phyloP scores from a whole-genome alignment of 1,140 invertebrate species.

The Oscheius sp. region DNA sequence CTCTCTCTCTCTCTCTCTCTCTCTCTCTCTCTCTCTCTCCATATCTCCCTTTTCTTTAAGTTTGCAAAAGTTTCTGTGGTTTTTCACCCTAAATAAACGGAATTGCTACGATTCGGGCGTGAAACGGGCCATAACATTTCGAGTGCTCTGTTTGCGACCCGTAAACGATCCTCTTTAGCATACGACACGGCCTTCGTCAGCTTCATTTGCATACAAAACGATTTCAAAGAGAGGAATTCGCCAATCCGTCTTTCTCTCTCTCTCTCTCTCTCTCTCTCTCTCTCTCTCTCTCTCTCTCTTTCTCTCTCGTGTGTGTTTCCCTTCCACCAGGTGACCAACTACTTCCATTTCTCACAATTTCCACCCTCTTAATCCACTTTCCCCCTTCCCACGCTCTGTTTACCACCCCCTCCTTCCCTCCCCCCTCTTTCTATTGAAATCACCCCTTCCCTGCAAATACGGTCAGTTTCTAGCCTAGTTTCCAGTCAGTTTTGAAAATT shows the following conservation, averaged over 20 bases:
- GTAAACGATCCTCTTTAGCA: too few relatives aligned
- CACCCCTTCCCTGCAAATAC: too few relatives aligned
- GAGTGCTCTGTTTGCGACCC: too few relatives aligned
- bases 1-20: neutral
- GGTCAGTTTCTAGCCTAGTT: too few relatives aligned
- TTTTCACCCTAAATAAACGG: too few relatives aligned
- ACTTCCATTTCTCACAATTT: conserved; percentile 7
- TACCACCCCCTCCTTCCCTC: neutral
- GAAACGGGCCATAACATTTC: neutral
- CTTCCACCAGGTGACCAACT: neutral
- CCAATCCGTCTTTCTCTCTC: neutral
- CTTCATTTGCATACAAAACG: too few relatives aligned
- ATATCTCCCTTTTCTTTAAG: neutral
- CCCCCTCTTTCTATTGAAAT: too few relatives aligned
- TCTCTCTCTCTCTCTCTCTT: neutral
- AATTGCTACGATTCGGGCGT: neutral
- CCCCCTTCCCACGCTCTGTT: neutral
- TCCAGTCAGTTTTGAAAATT: too few relatives aligned
- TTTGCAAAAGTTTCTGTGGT: too few relatives aligned
- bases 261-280: neutral
- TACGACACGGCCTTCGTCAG: too few relatives aligned
- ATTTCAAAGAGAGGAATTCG: neutral
- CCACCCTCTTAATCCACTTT: neutral
- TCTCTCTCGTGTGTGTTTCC: neutral
- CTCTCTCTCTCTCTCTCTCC: neutral